Evolutionary conservation across 2,113 vertebrate genomes (phyloP).

Genomic region (Cyprinus carpio): DNA sequence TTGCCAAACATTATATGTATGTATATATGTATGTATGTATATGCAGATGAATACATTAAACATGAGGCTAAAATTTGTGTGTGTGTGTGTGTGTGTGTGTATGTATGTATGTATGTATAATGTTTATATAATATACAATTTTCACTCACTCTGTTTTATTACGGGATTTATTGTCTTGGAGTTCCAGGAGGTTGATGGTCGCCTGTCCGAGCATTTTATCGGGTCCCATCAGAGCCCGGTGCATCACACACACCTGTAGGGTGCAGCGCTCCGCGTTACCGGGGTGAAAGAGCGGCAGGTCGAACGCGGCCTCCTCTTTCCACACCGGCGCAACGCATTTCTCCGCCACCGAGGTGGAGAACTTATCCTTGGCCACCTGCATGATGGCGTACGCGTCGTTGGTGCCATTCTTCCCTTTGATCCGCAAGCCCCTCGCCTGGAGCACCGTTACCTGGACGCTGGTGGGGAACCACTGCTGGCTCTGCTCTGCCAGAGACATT

Average conservation of each 20-base stretch:
- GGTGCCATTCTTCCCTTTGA: slow-evolving; percentile 85
- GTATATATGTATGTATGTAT: too few species aligned
- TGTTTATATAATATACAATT: not conserved
- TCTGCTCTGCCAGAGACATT: slow-evolving; percentile 77
- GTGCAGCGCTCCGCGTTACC: slow-evolving; percentile 62
- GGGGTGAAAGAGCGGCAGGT: slow-evolving; percentile 78
- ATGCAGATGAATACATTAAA: not conserved
- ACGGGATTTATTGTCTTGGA: slow-evolving; percentile 74
- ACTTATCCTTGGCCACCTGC: slow-evolving; percentile 90
- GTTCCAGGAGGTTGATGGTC: slow-evolving; percentile 80
- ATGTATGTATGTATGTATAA: too few species aligned
- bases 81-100: too few species aligned
- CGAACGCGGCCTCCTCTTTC: slow-evolving; percentile 91
- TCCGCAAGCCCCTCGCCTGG: slow-evolving; percentile 82
- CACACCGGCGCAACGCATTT: slow-evolving; percentile 84
- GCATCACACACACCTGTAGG: slow-evolving; percentile 85
- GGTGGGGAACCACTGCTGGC: slow-evolving; percentile 83
- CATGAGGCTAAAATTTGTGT: too few species aligned
- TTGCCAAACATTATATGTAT: too few species aligned
- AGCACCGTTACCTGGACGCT: slow-evolving; percentile 91
- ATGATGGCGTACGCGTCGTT: slow-evolving; percentile 92
- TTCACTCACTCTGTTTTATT: slow-evolving; percentile 81
- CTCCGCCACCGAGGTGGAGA: slow-evolving; percentile 87
- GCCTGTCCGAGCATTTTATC: slow-evolving; percentile 90
- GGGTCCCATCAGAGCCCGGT: slow-evolving; percentile 87